These are phyloP conservation scores for Columba livia DNA, from an alignment of 2,113 vertebrate genomes.

Conservation along the genomic window DNA sequence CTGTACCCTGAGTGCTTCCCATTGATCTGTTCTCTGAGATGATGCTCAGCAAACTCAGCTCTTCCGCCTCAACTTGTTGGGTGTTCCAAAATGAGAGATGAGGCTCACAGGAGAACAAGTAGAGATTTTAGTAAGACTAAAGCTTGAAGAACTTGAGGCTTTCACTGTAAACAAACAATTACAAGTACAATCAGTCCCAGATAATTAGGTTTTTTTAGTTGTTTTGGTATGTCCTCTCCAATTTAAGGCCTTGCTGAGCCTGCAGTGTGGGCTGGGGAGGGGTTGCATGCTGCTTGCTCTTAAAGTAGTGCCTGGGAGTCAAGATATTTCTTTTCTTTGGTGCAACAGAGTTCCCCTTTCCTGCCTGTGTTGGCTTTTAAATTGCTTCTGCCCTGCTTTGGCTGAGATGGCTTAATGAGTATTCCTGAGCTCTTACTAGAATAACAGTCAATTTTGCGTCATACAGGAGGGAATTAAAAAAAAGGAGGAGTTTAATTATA, in stretches of 20 bases:
- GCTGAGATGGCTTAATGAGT: not conserved
- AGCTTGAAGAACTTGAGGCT: not conserved
- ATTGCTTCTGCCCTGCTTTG: not conserved
- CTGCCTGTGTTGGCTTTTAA: not conserved
- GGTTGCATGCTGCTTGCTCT: not conserved
- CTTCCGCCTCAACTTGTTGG: not conserved
- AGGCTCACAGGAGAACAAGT: not conserved
- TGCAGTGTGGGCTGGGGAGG: not conserved
- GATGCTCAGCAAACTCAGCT: not conserved
- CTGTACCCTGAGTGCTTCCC: not conserved
- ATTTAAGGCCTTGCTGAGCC: not conserved
- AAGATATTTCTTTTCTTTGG: not conserved
- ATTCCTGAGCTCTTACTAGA: not conserved
- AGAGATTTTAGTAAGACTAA: not conserved
- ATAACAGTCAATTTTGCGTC: not conserved
- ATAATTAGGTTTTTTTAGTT: not conserved
- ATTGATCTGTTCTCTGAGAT: accelerated
- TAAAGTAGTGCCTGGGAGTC: not conserved
- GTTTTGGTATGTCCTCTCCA: not conserved
- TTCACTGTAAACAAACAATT: not conserved
- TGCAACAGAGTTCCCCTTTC: not conserved
- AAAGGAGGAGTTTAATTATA: not conserved
- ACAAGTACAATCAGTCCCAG: not conserved
- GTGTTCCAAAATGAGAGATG: not conserved
- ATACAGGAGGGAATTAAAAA: not conserved